Evolutionary conservation across 2,797 vertebrate genomes (phyloP), one percentile per base, ranked within the genome.

Genomic region (Pangasius macronema): DNA sequence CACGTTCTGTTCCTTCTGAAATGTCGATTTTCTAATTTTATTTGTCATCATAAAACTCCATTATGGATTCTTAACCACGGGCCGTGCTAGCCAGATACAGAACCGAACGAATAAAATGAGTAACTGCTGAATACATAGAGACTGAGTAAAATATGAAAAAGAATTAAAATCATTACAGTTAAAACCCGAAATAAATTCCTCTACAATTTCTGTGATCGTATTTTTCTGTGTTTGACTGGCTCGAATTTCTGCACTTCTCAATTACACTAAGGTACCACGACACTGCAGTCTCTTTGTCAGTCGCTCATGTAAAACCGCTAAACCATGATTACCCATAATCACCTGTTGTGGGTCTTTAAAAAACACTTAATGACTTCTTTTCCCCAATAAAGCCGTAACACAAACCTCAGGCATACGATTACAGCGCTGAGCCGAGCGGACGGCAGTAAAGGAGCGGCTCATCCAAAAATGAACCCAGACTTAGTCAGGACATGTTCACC

Each of bases 291-390:
- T n/a, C n/a, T n/a, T n/a, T n/a, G n/a, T n/a, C n/a, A n/a, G n/a
- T n/a, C n/a, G n/a, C n/a, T n/a, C n/a, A n/a, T n/a, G 63, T 80
- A 87, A 88, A 85, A 83, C 63, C 36, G 68, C 87, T 88, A 88
- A 83, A 57, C 81, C 24, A 83, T 88, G 83, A 89, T 89, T 87
- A 86, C 79, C 55, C 75, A 84, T 90, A 89, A 90, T 91, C 85
- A 88, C 70, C 49, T 20, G 75, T 65, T 81, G 57, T 82, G 75
- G 84, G 65, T 84, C 80, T 49, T 88, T 85, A 73, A 85, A 86
- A 86, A 77, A 76, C 82, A 63, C 30, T 75, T 85, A 88, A 91
- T 88, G 79, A 65, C 82, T 83, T 86, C 0, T 75, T 86, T 76
- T 70, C 51, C 18, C 77, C 84, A n/a, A 55, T 83, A 82, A 83